Percentiles rank a stretch among this genome's conserved stretches.
Evolutionary conservation across 1,140 invertebrate genomes (phyloP).

Genomic region (Trialeurodes vaporariorum): DNA sequence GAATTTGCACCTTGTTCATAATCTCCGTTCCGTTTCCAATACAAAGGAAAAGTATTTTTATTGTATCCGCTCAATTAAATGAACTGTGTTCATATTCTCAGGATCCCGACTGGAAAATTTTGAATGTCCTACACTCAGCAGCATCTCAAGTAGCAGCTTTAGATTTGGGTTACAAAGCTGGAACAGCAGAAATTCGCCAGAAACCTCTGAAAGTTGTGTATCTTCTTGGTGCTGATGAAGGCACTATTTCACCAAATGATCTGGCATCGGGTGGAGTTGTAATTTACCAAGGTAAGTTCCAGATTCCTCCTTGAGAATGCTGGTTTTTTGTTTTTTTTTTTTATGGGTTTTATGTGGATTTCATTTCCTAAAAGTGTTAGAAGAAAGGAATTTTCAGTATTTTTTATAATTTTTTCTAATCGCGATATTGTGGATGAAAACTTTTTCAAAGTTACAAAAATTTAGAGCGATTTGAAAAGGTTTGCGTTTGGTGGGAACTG

Average conservation of each 20-base stretch:
- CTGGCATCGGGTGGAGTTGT: slow-evolving; percentile 74
- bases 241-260: slow-evolving; percentile 59
- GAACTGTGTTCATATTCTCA: slow-evolving; percentile 23
- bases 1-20: too few species aligned
- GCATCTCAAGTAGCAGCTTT: slow-evolving; percentile 90
- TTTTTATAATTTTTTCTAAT: too few species aligned
- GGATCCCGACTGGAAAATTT: slow-evolving; percentile 54
- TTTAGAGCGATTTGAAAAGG: too few species aligned
- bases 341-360: too few species aligned
- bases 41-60: too few species aligned
- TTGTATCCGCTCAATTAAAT: too few species aligned
- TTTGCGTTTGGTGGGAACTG: too few species aligned
- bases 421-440: too few species aligned
- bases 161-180: slow-evolving; percentile 85
- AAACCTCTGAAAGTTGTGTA: slow-evolving; percentile 70
- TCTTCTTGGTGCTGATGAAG: slow-evolving; percentile 86
- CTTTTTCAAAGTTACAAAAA: too few species aligned
- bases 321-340: slow-evolving; percentile 4
- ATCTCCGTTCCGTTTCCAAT: too few species aligned
- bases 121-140: slow-evolving; percentile 85
- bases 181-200: slow-evolving; percentile 54
- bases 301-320: background rate
- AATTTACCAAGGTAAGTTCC: slow-evolving; percentile 74
- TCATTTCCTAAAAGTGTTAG: too few species aligned
- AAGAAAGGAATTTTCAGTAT: too few species aligned